Evolutionary conservation across 2,797 vertebrate genomes (phyloP), one percentile per base, ranked within the genome.

Genomic region (Phylloscopus collybita): DNA sequence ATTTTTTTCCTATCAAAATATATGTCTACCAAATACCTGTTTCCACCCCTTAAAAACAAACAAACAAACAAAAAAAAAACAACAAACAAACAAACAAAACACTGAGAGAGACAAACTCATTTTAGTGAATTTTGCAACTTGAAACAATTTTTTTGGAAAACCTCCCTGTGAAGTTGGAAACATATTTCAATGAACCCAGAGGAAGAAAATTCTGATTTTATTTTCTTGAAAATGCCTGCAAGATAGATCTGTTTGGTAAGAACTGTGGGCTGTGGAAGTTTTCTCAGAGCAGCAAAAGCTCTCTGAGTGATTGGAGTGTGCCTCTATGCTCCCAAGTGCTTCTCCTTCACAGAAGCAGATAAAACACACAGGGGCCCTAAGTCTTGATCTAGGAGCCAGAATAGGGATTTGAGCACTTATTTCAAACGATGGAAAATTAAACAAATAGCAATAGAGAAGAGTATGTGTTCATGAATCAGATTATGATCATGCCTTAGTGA

Each of bases 371-470:
- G 36, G 20, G 45, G 10, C 49, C 29, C 40, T 40, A 50, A 81
- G n/a, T 82, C 66, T 86, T 65, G 88, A 90, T 86, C 83, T 78
- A 72, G 38, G 30, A 81, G 74, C 17, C 67, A 80, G 70, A 74
- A 91, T 62, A 83, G 50, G 50, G 80, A 88, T 89, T 80, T 69
- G 17, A 95, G 65, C 72, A 93, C 59, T 93, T 89, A 88, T 85
- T 96, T 89, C 90, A 90, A 94, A 89, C 67, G 65, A 78, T 21
- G 21, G 66, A 83, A 96, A 94, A 94, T 93, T 92, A 96, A 97
- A 94, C 93, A 89, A 95, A 95, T 70, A 93, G 85, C 80, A 94
- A 90, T 81, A 95, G 51, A 84, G 79, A 80, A 93, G 50, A 91
- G 61, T 91, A 82, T 91, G 78, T 64, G 81, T 19, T 92, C 91